Conservation (phyloP, 2,797 vertebrate genomes). For the Perodicticus potto region DNA sequence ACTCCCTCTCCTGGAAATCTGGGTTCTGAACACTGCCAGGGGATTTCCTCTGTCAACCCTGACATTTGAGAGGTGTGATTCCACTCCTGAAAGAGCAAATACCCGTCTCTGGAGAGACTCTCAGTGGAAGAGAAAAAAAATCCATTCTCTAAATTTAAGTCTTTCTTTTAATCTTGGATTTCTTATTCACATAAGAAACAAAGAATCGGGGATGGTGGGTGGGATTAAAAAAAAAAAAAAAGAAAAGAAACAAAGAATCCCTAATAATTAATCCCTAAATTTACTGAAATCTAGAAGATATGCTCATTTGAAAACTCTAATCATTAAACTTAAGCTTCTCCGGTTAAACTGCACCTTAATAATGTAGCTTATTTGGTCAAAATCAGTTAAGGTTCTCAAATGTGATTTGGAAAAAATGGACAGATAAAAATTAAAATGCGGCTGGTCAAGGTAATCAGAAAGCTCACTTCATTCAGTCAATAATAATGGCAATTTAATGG, state of each 20-base stretch:
- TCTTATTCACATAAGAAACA: conserved; percentile 8
- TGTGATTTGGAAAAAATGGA: conserved; percentile 62
- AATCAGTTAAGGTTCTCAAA: conserved; percentile 67
- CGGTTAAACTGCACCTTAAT: conserved; percentile 57
- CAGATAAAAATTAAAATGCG: conserved; percentile 70
- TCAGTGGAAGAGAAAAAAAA: background rate
- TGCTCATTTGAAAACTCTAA: conserved; percentile 55
- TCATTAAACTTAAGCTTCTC: conserved; percentile 56
- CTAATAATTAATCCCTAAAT: conserved; percentile 44
- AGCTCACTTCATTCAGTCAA: conserved; percentile 65
- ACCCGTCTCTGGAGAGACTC: background rate
- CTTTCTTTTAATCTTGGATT: background rate
- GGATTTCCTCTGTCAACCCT: background rate
- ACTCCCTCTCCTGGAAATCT: background rate
- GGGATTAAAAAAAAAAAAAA: no score
- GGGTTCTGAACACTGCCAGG: background rate
- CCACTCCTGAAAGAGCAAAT: background rate
- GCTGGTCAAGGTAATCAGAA: conserved; percentile 63
- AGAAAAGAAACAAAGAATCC: conserved; percentile 21
- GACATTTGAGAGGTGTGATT: background rate
- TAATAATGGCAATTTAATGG: conserved; percentile 54
- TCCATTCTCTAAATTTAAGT: conserved; percentile 29
- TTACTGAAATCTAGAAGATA: conserved; percentile 52
- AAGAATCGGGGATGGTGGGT: background rate
- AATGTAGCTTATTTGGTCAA: conserved; percentile 63